Conservation (phyloP, 2,113 vertebrate species). For the Pholis gunnellus region DNA sequence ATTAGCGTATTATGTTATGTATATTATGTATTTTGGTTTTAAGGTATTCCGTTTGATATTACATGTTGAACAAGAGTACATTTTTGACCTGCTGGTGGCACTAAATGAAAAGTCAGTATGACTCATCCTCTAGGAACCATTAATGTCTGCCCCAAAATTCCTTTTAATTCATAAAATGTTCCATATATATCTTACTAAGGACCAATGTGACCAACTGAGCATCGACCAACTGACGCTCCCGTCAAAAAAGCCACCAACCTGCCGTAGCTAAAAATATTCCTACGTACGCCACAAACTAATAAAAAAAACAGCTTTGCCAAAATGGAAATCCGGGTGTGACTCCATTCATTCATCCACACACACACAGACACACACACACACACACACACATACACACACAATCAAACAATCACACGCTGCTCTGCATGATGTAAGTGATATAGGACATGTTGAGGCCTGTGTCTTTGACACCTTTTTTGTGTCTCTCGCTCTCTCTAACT, state of each 20-base stretch:
- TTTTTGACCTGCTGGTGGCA: background rate
- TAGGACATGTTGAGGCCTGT: slow-evolving; percentile 61
- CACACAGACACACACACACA: slow-evolving; percentile 16
- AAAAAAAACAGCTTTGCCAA: slow-evolving; percentile 32
- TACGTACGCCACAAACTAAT: background rate
- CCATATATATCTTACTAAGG: background rate
- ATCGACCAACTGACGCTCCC: background rate
- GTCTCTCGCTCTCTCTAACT: background rate
- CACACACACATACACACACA: background rate
- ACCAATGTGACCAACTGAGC: background rate
- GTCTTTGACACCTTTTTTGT: slow-evolving; percentile 53
- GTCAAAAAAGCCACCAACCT: background rate
- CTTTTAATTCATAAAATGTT: background rate
- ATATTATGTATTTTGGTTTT: background rate
- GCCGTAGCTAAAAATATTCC: background rate
- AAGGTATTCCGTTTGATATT: background rate
- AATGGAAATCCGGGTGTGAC: slow-evolving; percentile 31
- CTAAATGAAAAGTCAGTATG: background rate
- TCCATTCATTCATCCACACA: slow-evolving; percentile 26
- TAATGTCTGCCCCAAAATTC: background rate
- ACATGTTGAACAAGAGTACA: background rate
- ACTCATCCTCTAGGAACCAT: background rate
- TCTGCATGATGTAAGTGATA: slow-evolving; percentile 59
- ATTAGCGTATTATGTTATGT: background rate
- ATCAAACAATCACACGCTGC: slow-evolving; percentile 20